A percentile compares a stretch with the other conserved stretches of the same genome.
phyloP scores from a whole-genome alignment of 2,888 invertebrate species.

The Girardia tigrina region DNA sequence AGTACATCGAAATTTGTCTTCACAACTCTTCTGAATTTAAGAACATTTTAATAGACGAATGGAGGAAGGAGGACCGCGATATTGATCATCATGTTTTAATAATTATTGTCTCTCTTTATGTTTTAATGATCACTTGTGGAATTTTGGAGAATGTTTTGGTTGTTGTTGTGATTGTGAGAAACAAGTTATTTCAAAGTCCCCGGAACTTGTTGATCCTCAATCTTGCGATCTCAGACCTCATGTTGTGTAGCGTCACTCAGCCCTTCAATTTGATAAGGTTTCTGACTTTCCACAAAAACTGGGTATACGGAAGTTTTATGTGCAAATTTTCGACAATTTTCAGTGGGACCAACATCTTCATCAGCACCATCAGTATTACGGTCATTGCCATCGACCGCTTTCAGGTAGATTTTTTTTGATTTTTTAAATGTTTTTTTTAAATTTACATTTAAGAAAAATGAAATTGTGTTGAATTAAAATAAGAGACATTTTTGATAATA shows the following conservation, averaged over 20 bases:
- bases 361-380: conserved; percentile 80
- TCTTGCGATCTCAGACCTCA: conserved; percentile 65
- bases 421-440: no score
- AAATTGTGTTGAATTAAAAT: no score
- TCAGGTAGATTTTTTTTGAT: conserved; percentile 37
- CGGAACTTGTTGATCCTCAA: conserved; percentile 81
- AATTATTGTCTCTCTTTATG: conserved; percentile 38
- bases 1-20: background rate
- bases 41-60: background rate
- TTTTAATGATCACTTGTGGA: conserved; percentile 62
- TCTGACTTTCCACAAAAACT: conserved; percentile 60
- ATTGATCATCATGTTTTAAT: background rate
- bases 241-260: conserved; percentile 74
- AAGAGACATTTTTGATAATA: no score
- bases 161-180: conserved; percentile 65
- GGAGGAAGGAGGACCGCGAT: background rate
- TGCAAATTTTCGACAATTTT: conserved; percentile 74
- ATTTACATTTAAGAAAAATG: no score
- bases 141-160: conserved; percentile 72
- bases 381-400: conserved; percentile 58
- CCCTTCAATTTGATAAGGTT: conserved; percentile 76
- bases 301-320: conserved; percentile 68
- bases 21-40: background rate
- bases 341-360: conserved; percentile 77
- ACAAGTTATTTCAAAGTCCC: conserved; percentile 75